These are phyloP conservation scores for Labrus mixtus DNA, from an alignment of 2,113 vertebrate genomes.

Conservation along the genomic window DNA sequence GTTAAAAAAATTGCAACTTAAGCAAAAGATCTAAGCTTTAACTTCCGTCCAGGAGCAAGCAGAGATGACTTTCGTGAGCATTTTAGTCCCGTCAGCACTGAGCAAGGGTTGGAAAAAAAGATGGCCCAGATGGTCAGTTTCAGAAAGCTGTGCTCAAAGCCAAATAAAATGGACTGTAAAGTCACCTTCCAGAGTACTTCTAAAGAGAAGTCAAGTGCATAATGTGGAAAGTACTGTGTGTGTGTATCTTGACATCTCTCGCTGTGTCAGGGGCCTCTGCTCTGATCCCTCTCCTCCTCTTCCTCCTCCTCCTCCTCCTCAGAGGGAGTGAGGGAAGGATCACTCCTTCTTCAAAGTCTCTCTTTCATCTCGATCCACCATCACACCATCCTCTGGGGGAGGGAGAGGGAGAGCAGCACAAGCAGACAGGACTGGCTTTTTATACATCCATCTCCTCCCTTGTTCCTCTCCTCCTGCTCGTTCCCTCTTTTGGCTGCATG, in stretches of 20 bases:
- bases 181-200: constrained; percentile 71
- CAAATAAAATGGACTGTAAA: constrained; percentile 67
- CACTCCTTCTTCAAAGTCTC: constrained; percentile 78
- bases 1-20: constrained; percentile 8
- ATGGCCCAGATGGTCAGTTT: constrained; percentile 59
- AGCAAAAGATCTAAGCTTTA: constrained; percentile 19
- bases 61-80: constrained; percentile 26
- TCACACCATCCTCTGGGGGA: constrained; percentile 71
- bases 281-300: constrained; percentile 74
- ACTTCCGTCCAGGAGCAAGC: constrained; percentile 14
- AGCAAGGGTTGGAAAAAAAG: constrained; percentile 37
- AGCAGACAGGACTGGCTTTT: constrained; percentile 69
- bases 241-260: constrained; percentile 76
- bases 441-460: constrained; percentile 63
- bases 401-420: constrained; percentile 41
- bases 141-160: constrained; percentile 53
- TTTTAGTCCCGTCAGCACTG: constrained; percentile 45
- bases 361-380: constrained; percentile 76
- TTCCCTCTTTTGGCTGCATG: constrained; percentile 10
- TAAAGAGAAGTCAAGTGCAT: constrained; percentile 72
- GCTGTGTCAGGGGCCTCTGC: constrained; percentile 75
- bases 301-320: constrained; percentile 66
- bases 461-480: constrained; percentile 45
- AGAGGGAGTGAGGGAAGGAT: constrained; percentile 69
- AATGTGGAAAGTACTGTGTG: constrained; percentile 64